Conservation (phyloP, 2,888 invertebrate genomes). For the Epistrophe eligans region DNA sequence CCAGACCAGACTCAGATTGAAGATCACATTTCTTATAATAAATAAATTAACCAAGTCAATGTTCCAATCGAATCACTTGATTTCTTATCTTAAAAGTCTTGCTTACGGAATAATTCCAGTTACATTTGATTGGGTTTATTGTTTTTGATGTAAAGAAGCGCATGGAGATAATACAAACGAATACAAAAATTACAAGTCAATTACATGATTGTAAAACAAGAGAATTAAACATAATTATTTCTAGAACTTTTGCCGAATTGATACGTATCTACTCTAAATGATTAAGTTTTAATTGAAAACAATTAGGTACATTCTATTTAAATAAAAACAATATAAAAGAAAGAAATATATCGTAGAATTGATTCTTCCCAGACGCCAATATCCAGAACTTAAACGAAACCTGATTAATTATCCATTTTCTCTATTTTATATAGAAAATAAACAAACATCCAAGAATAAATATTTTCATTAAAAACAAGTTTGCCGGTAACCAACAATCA, state of each 20-base stretch:
- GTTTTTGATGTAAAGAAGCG: background rate
- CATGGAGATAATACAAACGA: constrained; percentile 1
- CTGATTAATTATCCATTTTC: constrained; percentile 8
- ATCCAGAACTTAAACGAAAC: background rate
- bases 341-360: too few species aligned
- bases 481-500: constrained; percentile 52
- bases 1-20: too few species aligned
- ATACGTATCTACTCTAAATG: background rate
- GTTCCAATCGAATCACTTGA: constrained; percentile 33
- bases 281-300: background rate
- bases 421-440: background rate
- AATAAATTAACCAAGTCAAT: constrained; percentile 31
- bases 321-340: too few species aligned
- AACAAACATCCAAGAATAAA: constrained; percentile 22
- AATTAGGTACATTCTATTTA: too few species aligned
- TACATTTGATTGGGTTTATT: constrained; percentile 16
- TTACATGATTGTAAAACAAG: background rate
- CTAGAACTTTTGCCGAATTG: background rate
- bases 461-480: constrained; percentile 34
- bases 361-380: background rate
- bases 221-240: background rate
- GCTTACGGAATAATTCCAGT: constrained; percentile 37
- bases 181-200: background rate
- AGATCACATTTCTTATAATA: constrained; percentile 21
- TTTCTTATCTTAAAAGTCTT: constrained; percentile 42